These are phyloP conservation scores for Leptopterna dolabrata DNA, from an alignment of 2,888 invertebrate species.

Conservation along the genomic window DNA sequence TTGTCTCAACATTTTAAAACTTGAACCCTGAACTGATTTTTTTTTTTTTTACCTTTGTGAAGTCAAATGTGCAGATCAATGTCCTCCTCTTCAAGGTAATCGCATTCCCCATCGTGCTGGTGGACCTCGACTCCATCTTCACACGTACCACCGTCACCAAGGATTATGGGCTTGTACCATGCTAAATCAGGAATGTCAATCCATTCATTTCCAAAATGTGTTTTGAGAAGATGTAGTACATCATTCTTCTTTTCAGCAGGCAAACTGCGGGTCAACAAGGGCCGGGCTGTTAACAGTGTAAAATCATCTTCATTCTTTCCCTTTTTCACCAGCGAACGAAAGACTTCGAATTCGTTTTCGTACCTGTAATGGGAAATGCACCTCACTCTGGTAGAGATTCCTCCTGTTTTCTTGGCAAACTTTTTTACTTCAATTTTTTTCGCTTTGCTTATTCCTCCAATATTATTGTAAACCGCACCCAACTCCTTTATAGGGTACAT, in stretches of 20 bases:
- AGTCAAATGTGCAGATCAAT: not conserved
- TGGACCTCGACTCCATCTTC: not conserved
- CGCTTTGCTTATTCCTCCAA: not conserved
- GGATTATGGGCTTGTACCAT: not conserved
- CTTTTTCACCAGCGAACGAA: not conserved
- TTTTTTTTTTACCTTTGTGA: not conserved
- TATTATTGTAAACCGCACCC: not conserved
- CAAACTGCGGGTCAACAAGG: not conserved
- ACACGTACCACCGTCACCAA: not conserved
- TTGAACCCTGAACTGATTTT: no score
- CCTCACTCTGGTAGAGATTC: not conserved
- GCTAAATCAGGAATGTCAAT: not conserved
- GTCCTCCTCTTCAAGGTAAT: not conserved
- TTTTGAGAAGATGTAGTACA: not conserved
- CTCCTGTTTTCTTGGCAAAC: not conserved
- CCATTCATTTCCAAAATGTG: not conserved
- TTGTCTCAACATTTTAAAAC: not conserved
- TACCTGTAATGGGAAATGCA: not conserved
- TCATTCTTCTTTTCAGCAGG: not conserved
- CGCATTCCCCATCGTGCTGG: not conserved
- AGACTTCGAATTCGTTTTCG: not conserved
- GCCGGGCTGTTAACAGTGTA: not conserved
- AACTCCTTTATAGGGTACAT: constrained; percentile 5
- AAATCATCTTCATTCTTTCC: not conserved
- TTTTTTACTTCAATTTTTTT: constrained; percentile 5